Conservation (phyloP, 2,888 invertebrate species). For the Harpalus rufipes region DNA sequence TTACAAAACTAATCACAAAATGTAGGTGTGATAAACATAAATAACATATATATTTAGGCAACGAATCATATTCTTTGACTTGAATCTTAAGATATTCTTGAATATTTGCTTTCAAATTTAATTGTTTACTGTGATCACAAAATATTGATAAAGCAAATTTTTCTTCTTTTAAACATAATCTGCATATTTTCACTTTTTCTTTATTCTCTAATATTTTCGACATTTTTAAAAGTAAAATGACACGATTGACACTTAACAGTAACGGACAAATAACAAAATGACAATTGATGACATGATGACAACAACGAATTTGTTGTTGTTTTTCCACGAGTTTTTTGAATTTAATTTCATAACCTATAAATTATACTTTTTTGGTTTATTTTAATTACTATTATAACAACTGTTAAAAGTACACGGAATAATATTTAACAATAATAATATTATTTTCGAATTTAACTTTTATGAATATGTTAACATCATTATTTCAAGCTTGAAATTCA, state of each 20-base stretch:
- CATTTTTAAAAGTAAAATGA: slow-evolving; percentile 8
- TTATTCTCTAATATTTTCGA: slow-evolving; percentile 17
- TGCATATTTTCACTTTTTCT: slow-evolving; percentile 38
- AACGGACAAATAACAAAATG: too few relatives aligned
- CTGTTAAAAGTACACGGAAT: too few relatives aligned
- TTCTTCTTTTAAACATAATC: slow-evolving; percentile 55
- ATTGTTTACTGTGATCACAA: slow-evolving; percentile 43
- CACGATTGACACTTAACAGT: background rate
- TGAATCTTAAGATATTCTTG: slow-evolving; percentile 41
- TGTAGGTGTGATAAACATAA: slow-evolving; percentile 36
- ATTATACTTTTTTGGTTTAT: too few relatives aligned
- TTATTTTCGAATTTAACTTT: too few relatives aligned
- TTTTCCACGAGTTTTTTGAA: too few relatives aligned
- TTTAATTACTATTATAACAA: too few relatives aligned
- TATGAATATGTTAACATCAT: too few relatives aligned
- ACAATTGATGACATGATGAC: too few relatives aligned
- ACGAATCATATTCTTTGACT: slow-evolving; percentile 27
- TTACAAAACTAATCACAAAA: slow-evolving; percentile 17
- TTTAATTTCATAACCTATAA: too few relatives aligned
- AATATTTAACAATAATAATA: too few relatives aligned
- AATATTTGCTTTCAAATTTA: slow-evolving; percentile 44
- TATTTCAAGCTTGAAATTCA: too few relatives aligned
- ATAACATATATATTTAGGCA: slow-evolving; percentile 58
- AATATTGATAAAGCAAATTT: slow-evolving; percentile 49
- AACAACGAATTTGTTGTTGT: too few relatives aligned